These are phyloP conservation scores for Mustela lutreola DNA, from an alignment of 2,113 vertebrate species.

Conservation along the genomic window DNA sequence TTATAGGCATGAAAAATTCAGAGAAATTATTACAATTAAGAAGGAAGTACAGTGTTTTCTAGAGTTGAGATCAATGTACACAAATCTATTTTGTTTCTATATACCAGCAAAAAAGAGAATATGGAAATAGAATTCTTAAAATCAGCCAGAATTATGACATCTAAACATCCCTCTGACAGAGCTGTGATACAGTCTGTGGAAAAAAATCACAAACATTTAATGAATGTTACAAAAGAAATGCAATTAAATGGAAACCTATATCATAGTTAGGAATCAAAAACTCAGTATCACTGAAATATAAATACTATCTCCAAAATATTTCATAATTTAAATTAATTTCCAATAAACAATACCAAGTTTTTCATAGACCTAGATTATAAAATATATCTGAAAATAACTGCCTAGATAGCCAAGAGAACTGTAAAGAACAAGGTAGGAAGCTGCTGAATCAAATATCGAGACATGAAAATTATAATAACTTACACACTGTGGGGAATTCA, in stretches of 20 bases:
- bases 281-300: neutral
- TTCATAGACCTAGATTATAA: neutral
- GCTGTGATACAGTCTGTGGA: neutral
- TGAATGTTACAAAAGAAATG: neutral
- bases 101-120: neutral
- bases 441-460: neutral
- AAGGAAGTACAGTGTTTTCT: neutral
- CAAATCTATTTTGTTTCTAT: neutral
- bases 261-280: neutral
- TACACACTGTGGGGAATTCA: neutral
- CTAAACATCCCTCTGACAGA: neutral
- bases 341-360: neutral
- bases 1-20: neutral
- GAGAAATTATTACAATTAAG: neutral
- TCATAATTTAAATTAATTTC: neutral
- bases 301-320: neutral
- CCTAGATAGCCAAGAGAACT: neutral
- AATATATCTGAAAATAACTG: neutral
- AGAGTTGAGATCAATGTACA: neutral
- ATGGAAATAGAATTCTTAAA: neutral
- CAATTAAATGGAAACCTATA: neutral
- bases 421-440: neutral
- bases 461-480: neutral
- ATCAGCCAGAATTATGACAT: neutral
- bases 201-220: neutral